Conservation (phyloP, 2,797 vertebrate species). For the Protonibea diacanthus region DNA sequence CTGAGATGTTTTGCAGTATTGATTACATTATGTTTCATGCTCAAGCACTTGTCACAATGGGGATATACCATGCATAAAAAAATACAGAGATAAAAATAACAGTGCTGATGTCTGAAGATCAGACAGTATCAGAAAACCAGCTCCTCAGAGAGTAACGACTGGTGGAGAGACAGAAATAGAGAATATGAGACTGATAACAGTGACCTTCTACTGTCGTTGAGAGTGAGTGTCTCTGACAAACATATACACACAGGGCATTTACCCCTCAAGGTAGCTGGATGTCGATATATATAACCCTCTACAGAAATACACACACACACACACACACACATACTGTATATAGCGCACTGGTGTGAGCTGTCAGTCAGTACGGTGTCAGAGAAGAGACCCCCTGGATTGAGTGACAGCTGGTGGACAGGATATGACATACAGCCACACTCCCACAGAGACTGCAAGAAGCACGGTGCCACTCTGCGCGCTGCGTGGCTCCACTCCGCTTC, state of each 20-base stretch:
- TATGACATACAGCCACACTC: slow-evolving; percentile 69
- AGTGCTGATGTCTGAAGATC: slow-evolving; percentile 37
- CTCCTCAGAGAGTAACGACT: slow-evolving; percentile 26
- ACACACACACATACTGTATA: slow-evolving; percentile 27
- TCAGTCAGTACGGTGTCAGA: slow-evolving; percentile 60
- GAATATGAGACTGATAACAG: slow-evolving; percentile 61
- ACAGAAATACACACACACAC: slow-evolving; percentile 28
- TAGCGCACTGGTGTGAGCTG: slow-evolving; percentile 51
- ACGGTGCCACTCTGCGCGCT: slow-evolving; percentile 12
- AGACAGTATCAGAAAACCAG: slow-evolving; percentile 34
- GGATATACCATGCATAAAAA: slow-evolving; percentile 8
- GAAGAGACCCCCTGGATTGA: slow-evolving; percentile 65
- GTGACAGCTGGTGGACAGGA: slow-evolving; percentile 78
- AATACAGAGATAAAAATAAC: slow-evolving; percentile 18
- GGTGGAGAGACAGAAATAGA: slow-evolving; percentile 25
- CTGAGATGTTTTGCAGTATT: neutral
- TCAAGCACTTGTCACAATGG: neutral
- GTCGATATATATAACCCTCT: slow-evolving; percentile 19
- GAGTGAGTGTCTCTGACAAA: slow-evolving; percentile 58
- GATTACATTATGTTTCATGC: neutral
- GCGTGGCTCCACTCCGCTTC: neutral
- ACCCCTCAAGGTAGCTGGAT: slow-evolving; percentile 51
- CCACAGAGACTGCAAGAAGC: slow-evolving; percentile 60
- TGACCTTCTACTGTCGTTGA: slow-evolving; percentile 78
- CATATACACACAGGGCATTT: slow-evolving; percentile 39